Evolutionary conservation across 2,797 vertebrate genomes (phyloP).

Genomic region (Rachycentron canadum): DNA sequence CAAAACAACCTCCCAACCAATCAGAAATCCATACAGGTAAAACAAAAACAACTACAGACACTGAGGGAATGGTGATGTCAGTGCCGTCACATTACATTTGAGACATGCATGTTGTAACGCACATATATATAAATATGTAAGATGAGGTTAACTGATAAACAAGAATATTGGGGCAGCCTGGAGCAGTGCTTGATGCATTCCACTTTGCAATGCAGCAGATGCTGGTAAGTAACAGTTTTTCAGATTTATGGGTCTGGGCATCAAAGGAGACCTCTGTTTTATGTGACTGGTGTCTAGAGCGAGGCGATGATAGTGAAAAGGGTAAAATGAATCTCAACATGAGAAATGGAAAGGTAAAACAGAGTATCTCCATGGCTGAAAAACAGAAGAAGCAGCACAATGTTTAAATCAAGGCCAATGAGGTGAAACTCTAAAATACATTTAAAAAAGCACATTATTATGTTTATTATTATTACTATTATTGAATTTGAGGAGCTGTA

Average conservation of each 20-base stretch:
- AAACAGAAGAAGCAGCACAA: background rate
- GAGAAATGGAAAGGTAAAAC: background rate
- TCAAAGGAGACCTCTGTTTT: background rate
- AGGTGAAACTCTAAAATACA: constrained; percentile 4
- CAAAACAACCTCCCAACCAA: background rate
- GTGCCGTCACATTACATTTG: background rate
- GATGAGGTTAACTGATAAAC: constrained; percentile 6
- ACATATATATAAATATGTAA: background rate
- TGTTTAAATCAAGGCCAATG: constrained; percentile 1
- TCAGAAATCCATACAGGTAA: background rate
- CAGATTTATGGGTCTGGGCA: background rate
- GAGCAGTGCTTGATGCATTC: background rate
- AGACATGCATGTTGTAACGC: background rate
- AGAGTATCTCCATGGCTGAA: background rate
- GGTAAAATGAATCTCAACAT: no score
- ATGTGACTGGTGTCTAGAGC: no score
- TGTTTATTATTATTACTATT: no score
- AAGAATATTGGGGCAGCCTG: background rate
- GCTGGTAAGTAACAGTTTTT: background rate
- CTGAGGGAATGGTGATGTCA: background rate
- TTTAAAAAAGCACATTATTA: no score
- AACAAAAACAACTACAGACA: background rate
- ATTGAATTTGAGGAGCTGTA: no score
- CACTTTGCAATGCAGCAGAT: background rate
- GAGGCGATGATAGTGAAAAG: no score